phyloP scores from a whole-genome alignment of 1,140 invertebrate species.

The Latrodectus geometricus region DNA sequence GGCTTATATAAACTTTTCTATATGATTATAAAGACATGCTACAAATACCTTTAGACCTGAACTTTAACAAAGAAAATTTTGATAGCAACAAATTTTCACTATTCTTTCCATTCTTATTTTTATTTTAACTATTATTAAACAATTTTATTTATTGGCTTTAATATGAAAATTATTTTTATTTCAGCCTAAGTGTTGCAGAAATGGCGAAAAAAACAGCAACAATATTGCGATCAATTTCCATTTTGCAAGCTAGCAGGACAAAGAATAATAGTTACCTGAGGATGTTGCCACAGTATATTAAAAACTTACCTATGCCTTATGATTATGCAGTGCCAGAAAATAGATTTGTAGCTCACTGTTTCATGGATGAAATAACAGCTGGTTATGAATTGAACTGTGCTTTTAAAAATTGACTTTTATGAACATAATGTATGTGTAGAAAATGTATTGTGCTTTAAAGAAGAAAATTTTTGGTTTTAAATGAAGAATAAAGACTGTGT shows the following conservation, averaged over 20 bases:
- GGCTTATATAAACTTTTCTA: too few species aligned
- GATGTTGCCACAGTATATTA: constrained; percentile 71
- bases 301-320: constrained; percentile 75
- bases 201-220: constrained; percentile 75
- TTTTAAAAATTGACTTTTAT: background rate
- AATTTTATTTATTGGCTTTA: background rate
- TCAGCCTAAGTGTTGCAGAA: constrained; percentile 75
- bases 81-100: too few species aligned
- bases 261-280: constrained; percentile 67
- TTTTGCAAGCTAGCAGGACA: constrained; percentile 69
- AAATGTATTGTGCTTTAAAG: background rate
- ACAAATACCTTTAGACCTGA: background rate
- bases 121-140: background rate
- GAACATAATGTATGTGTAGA: background rate
- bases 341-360: constrained; percentile 68
- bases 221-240: constrained; percentile 72
- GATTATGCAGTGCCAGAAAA: constrained; percentile 77
- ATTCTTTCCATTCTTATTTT: background rate
- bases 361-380: constrained; percentile 67
- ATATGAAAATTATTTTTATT: background rate
- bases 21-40: background rate
- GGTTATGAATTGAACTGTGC: constrained; percentile 16
- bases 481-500: background rate
- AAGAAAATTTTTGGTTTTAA: background rate
- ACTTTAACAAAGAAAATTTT: background rate